These are phyloP conservation scores for Pyrgus malvae DNA, from an alignment of 2,888 invertebrate genomes.

Conservation along the genomic window DNA sequence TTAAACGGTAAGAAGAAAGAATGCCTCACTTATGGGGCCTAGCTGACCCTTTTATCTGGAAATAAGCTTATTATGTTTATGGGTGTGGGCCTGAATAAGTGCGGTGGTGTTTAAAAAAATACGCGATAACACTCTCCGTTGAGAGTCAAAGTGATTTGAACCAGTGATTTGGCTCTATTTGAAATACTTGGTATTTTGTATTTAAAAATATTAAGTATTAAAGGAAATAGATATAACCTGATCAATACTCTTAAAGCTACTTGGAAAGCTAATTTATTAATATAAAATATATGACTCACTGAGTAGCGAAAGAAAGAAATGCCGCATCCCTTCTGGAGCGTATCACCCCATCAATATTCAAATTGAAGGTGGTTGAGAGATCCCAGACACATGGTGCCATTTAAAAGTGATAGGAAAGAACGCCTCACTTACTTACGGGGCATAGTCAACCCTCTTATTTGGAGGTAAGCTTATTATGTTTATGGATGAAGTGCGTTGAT, in stretches of 20 bases:
- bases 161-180: too few relatives aligned
- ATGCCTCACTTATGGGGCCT: slow-evolving; percentile 70
- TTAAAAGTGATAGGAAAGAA: slow-evolving; percentile 75
- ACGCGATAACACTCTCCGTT: slow-evolving; percentile 50
- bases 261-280: slow-evolving; percentile 7
- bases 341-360: slow-evolving; percentile 72
- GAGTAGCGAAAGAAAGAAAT: slow-evolving; percentile 54
- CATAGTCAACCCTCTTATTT: slow-evolving; percentile 73
- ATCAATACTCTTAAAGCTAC: slow-evolving; percentile 6
- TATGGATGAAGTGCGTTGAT: slow-evolving; percentile 58
- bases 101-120: slow-evolving; percentile 58
- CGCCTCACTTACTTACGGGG: slow-evolving; percentile 71
- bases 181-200: too few relatives aligned
- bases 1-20: slow-evolving; percentile 75
- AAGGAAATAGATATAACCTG: background rate
- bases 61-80: slow-evolving; percentile 78
- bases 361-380: slow-evolving; percentile 67
- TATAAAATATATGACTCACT: slow-evolving; percentile 39
- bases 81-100: slow-evolving; percentile 62
- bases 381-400: slow-evolving; percentile 69
- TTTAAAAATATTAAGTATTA: too few relatives aligned
- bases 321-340: slow-evolving; percentile 46
- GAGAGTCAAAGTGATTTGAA: slow-evolving; percentile 15
- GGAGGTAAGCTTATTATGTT: slow-evolving; percentile 77
- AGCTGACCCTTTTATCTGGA: slow-evolving; percentile 73